Base-by-base conservation (phyloP, 2,797 vertebrate genomes). In the Mus caroli region DNA sequence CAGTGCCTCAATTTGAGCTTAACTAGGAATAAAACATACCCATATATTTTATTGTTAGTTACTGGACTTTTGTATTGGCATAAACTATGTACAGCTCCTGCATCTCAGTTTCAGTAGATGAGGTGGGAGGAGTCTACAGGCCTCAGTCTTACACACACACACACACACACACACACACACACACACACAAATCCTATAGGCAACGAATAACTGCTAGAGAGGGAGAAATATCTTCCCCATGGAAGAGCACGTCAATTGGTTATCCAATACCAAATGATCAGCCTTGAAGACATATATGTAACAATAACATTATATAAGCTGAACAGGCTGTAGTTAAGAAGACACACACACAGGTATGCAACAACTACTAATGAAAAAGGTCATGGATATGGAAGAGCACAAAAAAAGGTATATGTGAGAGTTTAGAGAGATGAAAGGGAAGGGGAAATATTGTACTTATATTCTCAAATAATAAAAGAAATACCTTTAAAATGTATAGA, bases 11-110 rank as follows among this genome's bases (percentile, higher is more conserved):
- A 46, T 4, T 69, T 79, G 9, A 79, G 31, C 46, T 56, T 87
- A 52, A 20, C 17, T 14, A 4, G 28, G 3, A 19, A 40, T 4
- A 77, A 83, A 56, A 52, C 2, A 56, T 20, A 28, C 1, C 10
- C 64, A 28, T 77, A 15, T 67, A 10, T 34, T 71, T 43, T 71
- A 91, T 46, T 94, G 15, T 90, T 91, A 93, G 58, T 85, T 64
- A 86, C 28, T 90, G 28, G n/a, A 43, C 52, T 92, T 94, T 80
- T 58, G 22, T 17, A 28, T 84, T 90, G 79, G 60, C 34, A 71
- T 80, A 95, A 97, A 75, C 34, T 86, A 69, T 43, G 26, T 83
- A 43, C 26, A 60, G 13, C n/a, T 83, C 24, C 14, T 62, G 37
- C 14, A 60, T 26, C 24, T 82, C 26, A 40, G 80, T 13, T 9